Evolutionary conservation across 2,113 vertebrate species (phyloP), one percentile per base, ranked within the genome.

Genomic region (Carettochelys insculpta): DNA sequence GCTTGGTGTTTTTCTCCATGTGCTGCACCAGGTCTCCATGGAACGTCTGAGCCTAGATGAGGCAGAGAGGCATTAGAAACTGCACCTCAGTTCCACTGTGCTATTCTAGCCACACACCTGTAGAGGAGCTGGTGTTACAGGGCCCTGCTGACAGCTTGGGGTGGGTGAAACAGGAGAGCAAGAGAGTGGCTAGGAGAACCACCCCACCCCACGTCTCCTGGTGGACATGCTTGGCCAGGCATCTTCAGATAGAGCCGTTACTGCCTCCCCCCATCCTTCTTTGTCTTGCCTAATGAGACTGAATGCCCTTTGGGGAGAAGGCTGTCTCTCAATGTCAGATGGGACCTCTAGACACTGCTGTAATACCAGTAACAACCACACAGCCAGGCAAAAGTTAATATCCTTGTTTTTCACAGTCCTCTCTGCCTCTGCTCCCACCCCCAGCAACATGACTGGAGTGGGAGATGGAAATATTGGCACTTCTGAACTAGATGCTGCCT

Each of bases 1-100:
- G 92, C 94, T 99, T 99, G 81, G 98, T 98, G 85, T 99, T 99
- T 97, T 99, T 99, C 95, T 99, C 99, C 98, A 99, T 98, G 86
- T 99, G 98, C 96, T 99, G 99, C 82, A 99, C 93, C 86, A 99
- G 98, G 71, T 99, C 99, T 16, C 98, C 90, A 0, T 99, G 99
- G 96, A 99, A 99, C 16, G 98, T 99, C 95, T 98, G 97, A 89
- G 99, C 99, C 99, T 99, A 95, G 1, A 94, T 92, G 86, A 84
- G 53, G 53, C 0, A 0, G 47, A 56, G 85, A 48, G 34, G 12
- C 61, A 38, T 95, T 51, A 90, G 1, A 12, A 54, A 90, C 7
- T 0, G 53, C 47, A 20, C 3, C 0, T 56, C 85, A 88, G 91
- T 68, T 1, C 0, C 38, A 3, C n/a, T 56, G 78, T 82, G 51